Evolutionary conservation across 2,888 invertebrate genomes (phyloP).

Genomic region (Caenorhabditis zanzibari): DNA sequence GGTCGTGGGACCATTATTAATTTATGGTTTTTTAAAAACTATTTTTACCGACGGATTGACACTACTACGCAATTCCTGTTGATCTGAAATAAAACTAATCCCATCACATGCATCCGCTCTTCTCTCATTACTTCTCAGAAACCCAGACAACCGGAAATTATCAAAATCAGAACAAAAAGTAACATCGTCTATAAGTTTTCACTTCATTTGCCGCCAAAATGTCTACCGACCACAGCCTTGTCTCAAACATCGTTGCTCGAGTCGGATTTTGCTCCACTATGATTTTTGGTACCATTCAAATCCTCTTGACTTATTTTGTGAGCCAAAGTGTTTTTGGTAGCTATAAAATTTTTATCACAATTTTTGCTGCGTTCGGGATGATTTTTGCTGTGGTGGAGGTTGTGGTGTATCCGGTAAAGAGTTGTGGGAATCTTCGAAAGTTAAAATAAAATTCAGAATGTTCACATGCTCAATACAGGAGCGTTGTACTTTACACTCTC

Average conservation of each 20-base stretch:
- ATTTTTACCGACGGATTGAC: no score
- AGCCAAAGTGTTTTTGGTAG: conserved; percentile 19
- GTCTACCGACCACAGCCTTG: conserved; percentile 28
- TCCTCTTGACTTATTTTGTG: conserved; percentile 15
- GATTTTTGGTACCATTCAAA: conserved; percentile 10
- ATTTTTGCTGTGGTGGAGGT: conserved; percentile 16
- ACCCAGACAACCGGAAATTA: no score
- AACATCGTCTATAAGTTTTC: not conserved
- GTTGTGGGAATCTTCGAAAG: no score
- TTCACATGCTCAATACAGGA: conserved; percentile 16
- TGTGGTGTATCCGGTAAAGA: conserved; percentile 14
- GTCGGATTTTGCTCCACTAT: conserved; percentile 17
- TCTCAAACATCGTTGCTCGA: conserved; percentile 22
- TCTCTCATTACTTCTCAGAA: not conserved
- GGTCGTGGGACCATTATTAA: no score
- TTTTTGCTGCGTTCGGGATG: conserved; percentile 23
- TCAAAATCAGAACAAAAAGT: not conserved
- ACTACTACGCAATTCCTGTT: no score
- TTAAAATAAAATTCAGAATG: no score
- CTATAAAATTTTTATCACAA: conserved; percentile 21
- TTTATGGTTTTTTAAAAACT: no score
- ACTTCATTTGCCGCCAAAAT: not conserved
- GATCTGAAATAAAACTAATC: no score
- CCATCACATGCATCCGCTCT: not conserved
- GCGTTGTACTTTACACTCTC: conserved; percentile 10